Percentiles rank a stretch among this genome's conserved stretches.
phyloP scores from a whole-genome alignment of 2,797 vertebrate species.

The Geotrypetes seraphini region DNA sequence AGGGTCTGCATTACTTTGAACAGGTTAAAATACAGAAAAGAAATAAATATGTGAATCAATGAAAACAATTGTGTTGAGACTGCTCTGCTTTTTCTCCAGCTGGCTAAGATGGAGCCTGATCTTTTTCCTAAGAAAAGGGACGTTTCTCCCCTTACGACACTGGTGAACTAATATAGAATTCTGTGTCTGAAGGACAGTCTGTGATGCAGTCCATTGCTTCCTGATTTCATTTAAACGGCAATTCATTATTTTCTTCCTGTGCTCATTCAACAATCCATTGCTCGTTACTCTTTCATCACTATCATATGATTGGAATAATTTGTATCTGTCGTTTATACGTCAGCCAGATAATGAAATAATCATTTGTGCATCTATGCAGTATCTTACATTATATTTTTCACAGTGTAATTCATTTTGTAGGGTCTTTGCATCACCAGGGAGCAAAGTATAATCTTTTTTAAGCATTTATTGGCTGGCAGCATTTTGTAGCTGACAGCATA shows the following conservation, averaged over 20 bases:
- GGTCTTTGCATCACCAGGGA: slow-evolving; percentile 48
- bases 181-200: slow-evolving; percentile 44
- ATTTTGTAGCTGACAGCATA: slow-evolving; percentile 14
- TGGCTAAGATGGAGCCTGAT: slow-evolving; percentile 9
- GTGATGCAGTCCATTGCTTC: slow-evolving; percentile 49
- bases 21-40: too few relatives aligned
- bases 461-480: slow-evolving; percentile 15
- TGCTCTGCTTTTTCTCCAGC: neutral
- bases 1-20: too few relatives aligned
- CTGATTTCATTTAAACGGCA: slow-evolving; percentile 54
- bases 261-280: slow-evolving; percentile 52
- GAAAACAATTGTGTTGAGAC: neutral
- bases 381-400: slow-evolving; percentile 52
- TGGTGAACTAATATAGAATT: slow-evolving; percentile 39
- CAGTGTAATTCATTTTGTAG: slow-evolving; percentile 40
- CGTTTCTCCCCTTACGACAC: slow-evolving; percentile 24
- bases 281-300: slow-evolving; percentile 62
- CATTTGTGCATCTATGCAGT: slow-evolving; percentile 49
- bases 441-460: slow-evolving; percentile 36
- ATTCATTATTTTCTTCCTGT: slow-evolving; percentile 62
- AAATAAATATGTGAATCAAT: neutral
- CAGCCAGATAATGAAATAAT: slow-evolving; percentile 64
- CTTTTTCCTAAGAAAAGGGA: slow-evolving; percentile 37
- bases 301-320: slow-evolving; percentile 59
- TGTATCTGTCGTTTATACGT: slow-evolving; percentile 57